These are phyloP conservation scores for Pelochelys cantorii DNA, from an alignment of 2,797 vertebrate genomes.

Conservation along the genomic window DNA sequence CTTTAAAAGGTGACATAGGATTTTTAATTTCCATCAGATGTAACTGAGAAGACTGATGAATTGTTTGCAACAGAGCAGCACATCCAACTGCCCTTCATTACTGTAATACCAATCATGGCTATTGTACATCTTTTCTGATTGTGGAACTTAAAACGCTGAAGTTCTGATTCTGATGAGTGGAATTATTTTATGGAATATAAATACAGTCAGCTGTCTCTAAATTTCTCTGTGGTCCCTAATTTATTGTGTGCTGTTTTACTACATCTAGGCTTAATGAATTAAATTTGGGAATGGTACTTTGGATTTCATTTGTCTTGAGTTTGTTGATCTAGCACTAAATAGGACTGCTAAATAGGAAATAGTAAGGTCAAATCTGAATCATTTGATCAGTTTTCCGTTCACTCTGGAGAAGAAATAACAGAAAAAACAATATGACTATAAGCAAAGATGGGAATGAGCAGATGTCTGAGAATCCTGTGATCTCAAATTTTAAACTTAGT, in stretches of 20 bases:
- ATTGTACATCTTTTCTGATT: slow-evolving; percentile 51
- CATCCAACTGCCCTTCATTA: slow-evolving; percentile 36
- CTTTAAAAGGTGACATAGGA: not conserved
- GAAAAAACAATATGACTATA: not conserved
- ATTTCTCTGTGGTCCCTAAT: slow-evolving; percentile 39
- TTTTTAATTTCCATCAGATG: slow-evolving; percentile 43
- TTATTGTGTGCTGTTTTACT: slow-evolving; percentile 4
- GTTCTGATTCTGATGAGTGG: slow-evolving; percentile 43
- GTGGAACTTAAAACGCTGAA: slow-evolving; percentile 39
- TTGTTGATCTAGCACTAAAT: not conserved
- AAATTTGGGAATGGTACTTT: not conserved
- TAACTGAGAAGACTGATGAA: slow-evolving; percentile 36
- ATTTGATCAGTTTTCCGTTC: not conserved
- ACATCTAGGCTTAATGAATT: not conserved
- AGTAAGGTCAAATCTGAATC: not conserved
- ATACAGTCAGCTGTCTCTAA: not conserved
- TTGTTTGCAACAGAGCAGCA: slow-evolving; percentile 14
- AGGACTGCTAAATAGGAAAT: not conserved
- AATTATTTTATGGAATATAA: slow-evolving; percentile 21
- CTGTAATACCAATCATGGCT: slow-evolving; percentile 37
- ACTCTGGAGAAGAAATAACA: not conserved
- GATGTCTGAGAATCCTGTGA: not conserved
- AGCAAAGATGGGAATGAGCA: not conserved
- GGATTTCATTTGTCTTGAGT: not conserved
- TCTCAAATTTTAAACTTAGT: not conserved